Percentiles rank a stretch among this genome's conserved stretches.
phyloP scores from a whole-genome alignment of 2,113 vertebrate species.

The Ornithorhynchus anatinus region DNA sequence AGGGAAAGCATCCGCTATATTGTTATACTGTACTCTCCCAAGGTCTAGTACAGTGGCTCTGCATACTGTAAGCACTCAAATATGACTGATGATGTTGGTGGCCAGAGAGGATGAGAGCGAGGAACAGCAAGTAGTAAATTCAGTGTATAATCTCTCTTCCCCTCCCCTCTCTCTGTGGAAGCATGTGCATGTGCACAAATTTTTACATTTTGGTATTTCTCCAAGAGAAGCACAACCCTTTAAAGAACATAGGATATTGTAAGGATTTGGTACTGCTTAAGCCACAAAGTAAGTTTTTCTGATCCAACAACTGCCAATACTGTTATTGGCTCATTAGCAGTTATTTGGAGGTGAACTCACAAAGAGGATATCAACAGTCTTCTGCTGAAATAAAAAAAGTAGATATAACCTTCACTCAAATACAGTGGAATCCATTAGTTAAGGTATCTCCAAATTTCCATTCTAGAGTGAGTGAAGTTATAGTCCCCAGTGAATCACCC shows the following conservation, averaged over 20 bases:
- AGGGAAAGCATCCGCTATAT: too few relatives aligned
- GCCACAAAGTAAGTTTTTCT: conserved; percentile 1
- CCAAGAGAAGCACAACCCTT: neutral
- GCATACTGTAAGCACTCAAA: too few relatives aligned
- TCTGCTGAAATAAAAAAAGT: conserved; percentile 7
- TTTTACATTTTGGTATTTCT: conserved; percentile 13
- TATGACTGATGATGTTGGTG: too few relatives aligned
- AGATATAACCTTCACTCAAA: too few relatives aligned
- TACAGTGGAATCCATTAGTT: neutral
- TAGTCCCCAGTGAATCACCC: neutral
- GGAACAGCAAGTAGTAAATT: neutral
- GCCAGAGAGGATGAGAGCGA: too few relatives aligned
- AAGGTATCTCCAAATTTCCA: accelerated
- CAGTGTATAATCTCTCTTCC: neutral
- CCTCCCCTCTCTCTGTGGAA: neutral
- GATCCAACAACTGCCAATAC: neutral
- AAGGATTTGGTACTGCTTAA: neutral
- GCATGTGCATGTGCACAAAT: neutral
- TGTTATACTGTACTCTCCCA: too few relatives aligned
- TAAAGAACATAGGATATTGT: conserved; percentile 25
- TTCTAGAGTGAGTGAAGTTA: neutral
- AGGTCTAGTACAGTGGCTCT: too few relatives aligned
- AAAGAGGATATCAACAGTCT: neutral
- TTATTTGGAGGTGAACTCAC: conserved; percentile 24
- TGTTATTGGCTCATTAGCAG: conserved; percentile 15